Conservation (phyloP, 2,113 vertebrate species). For the Xyrauchen texanus region DNA sequence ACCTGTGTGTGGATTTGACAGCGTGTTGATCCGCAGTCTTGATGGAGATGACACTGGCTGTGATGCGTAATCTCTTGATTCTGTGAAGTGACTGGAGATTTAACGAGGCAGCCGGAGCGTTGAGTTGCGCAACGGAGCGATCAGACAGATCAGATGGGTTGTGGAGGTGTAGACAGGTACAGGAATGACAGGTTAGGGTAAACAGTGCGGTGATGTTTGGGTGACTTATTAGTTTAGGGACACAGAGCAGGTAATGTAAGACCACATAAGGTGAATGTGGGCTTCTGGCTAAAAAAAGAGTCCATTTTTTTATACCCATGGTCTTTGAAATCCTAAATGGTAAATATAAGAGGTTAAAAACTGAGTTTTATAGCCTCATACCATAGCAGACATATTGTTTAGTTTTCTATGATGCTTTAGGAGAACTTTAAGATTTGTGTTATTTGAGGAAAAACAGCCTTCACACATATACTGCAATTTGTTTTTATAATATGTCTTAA, state of each 20-base stretch:
- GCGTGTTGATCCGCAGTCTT: background rate
- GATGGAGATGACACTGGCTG: conserved; percentile 6
- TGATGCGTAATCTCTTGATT: conserved; percentile 34
- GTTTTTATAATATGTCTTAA: too few species aligned
- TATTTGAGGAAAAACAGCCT: background rate
- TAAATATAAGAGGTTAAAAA: too few species aligned
- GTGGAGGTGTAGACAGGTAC: conserved; percentile 10
- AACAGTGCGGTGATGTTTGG: background rate
- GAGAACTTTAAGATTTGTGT: background rate
- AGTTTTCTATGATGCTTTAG: background rate
- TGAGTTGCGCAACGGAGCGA: too few species aligned
- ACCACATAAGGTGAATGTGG: background rate
- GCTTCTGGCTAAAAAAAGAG: background rate
- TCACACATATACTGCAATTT: too few species aligned
- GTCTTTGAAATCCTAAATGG: too few species aligned
- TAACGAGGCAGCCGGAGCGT: background rate
- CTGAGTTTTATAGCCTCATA: background rate
- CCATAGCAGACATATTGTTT: background rate
- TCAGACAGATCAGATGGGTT: too few species aligned
- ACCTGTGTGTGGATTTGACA: conserved; percentile 7
- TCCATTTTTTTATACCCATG: too few species aligned
- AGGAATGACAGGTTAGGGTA: conserved; percentile 7
- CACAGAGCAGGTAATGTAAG: background rate
- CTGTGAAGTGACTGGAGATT: conserved; percentile 26
- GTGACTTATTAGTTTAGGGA: background rate